Base-by-base conservation (phyloP, 1,140 invertebrate species). In the Nephila pilipes region DNA sequence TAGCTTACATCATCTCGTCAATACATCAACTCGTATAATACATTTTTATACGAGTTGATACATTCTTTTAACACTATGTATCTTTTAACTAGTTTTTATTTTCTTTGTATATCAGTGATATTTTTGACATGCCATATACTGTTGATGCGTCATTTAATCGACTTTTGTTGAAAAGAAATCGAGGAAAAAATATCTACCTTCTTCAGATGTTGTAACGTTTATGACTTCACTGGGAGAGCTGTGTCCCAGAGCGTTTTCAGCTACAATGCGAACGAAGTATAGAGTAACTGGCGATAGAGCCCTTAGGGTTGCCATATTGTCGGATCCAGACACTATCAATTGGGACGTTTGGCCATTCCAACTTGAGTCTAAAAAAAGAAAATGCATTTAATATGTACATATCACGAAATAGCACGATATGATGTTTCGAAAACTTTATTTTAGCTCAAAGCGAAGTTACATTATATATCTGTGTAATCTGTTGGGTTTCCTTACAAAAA, bases 191-290 rank as follows among this genome's bases (percentile, higher is more conserved):
- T 25, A 38, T 88, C 75, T 94, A 97, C 97, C 96, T 97, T 99
- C 98, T 96, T 99, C 98, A 54, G 98, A 97, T 58, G 98, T 99
- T 87, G 98, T 98, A 92, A 99, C 98, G 1, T 98, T 98, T 0
- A 99, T 97, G 20, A 97, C 97, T 94, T 98, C 98, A 2, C 98
- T 99, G 0, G 98, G 98, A 94, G 98, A 97, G 8, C 98, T 98
- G 2, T 97, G 97, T 38, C 99, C 99, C 93, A 99, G 97, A 95
- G 98, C 98, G 95, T 99, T 99, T 96, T 99, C 98, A 90, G 98
- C 99, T 14, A 99, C 97, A 94, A 99, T 98, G 85, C 98, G 96
- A 90, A 99, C 97, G 94, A 99, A 97, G 95, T 99, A 99, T 1
- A 98, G 97, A 0, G 98, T 99, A 4, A 98, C 98, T 22, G 99